Base-by-base conservation (phyloP, 1,140 invertebrate species). In the Laupala kohalensis region DNA sequence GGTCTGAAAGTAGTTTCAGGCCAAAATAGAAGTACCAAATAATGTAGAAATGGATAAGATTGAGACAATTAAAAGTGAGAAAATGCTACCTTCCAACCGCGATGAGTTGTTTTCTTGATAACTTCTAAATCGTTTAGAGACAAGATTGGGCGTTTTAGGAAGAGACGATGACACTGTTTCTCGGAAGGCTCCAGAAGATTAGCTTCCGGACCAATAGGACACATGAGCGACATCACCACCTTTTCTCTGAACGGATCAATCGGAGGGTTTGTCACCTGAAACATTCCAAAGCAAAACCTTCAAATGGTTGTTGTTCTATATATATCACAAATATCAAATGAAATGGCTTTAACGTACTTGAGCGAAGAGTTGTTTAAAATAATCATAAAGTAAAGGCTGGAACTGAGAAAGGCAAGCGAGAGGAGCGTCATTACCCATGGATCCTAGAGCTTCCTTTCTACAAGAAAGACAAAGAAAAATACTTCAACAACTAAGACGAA, bases 331-430 rank as follows among this genome's bases (percentile, higher is more conserved):
- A 74, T 64, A 69, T 67, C 24, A 69, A 27, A 67, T 27, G 15
- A 15, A 27, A 67, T 62, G 2, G 24, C 71, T 28, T 68, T n/a
- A n/a, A n/a, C n/a, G n/a, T 80, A 86, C 85, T 86, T 99, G 97
- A 26, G 97, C 97, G 83, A 99, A 99, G n/a, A 99, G 84, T 81
- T 99, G 97, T 79, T 99, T 98, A 83, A 99, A 99, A 80, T 99
- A 99, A 75, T 96, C 94, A 80, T 97, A 99, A 1, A 94, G 85
- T 66, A 98, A 82, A 2, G 97, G 97, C 78, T 96, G 94, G 82
- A 95, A 98, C 76, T 90, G 84, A 5, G 97, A 99, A 9, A 99
- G 85, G 78, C 97, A 99, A 6, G 97, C 97, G 71, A 99, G 81
- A 0, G 97, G 97, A 0, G 95, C 93, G 83, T 99, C 97, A 80